Percentiles rank a stretch among this genome's conserved stretches.
Evolutionary conservation across 2,797 vertebrate genomes (phyloP).

Genomic region (Galaxias olidus): DNA sequence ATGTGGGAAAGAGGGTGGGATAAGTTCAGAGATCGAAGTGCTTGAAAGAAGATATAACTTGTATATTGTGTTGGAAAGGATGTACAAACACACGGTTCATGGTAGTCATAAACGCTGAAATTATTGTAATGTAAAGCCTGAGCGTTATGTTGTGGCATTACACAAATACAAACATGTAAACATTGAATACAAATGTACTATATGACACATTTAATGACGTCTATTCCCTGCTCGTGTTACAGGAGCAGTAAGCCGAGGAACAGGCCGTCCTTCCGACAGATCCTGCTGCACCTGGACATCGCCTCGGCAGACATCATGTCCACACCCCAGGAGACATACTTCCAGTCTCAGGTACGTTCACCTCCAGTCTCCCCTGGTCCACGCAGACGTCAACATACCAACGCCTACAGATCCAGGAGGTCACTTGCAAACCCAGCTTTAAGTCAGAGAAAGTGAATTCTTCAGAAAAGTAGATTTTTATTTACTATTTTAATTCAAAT

Average conservation of each 20-base stretch:
- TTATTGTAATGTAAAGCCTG: no score
- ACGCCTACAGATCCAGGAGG: no score
- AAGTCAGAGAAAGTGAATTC: no score
- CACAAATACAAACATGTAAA: no score
- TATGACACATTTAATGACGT: no score
- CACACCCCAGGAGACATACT: conserved; percentile 95
- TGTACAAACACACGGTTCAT: background rate
- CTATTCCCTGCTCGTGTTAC: conserved; percentile 11
- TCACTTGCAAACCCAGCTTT: no score
- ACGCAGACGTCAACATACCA: no score
- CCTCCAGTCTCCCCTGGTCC: background rate
- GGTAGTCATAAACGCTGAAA: background rate
- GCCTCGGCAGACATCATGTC: conserved; percentile 93
- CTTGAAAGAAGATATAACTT: background rate
- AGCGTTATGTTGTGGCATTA: no score
- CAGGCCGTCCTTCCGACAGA: conserved; percentile 93
- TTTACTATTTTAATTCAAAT: no score
- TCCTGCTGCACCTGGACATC: conserved; percentile 93
- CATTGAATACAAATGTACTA: no score
- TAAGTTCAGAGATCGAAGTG: background rate
- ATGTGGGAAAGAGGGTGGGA: background rate
- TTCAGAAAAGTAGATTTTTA: no score
- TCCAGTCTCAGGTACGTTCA: conserved; percentile 86
- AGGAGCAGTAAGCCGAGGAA: conserved; percentile 97
- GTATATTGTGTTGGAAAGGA: background rate